Evolutionary conservation across 2,888 invertebrate species (phyloP), one percentile per base, ranked within the genome.

Genomic region (Petrophora chlorosata): DNA sequence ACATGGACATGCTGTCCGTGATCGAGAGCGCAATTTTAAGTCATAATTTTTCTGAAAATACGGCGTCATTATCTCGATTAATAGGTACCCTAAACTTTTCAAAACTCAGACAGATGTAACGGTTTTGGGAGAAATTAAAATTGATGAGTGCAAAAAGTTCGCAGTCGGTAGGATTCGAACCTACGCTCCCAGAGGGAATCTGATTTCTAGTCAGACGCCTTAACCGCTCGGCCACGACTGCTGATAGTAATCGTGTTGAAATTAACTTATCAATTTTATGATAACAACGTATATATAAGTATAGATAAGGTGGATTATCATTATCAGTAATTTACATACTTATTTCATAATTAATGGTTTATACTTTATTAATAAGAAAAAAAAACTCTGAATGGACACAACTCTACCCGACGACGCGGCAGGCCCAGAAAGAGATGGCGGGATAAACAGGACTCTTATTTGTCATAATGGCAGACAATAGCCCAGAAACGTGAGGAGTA

Each of bases 111-210:
- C 23, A 41, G 25, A 16, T 10, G 1, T 13, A 25, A 46, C 33
- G 16, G 16, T 32, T 43, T 25, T 17, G 1, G n/a, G 10, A 22
- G 32, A 38, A 39, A 42, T 40, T 32, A 17, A 35, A 40, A 39
- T 47, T 9, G 9, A 35, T 19, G 39, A 34, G 16, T 50, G 49
- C 65, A 70, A 67, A 67, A 61, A 34, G 1, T 68, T 68, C 94
- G 94, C 94, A 94, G 94, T 93, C 94, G 94, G 94, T 94, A 95
- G 94, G 94, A 95, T 94, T 94, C 94, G 95, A 95, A 95, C 94
- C 95, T 95, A 94, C 94, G 94, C 95, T 94, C 94, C 94, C 94
- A 95, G 94, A 95, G 94, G 94, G 94, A 94, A 95, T 94, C 94
- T 93, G 93, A 94, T 94, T 94, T 94, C 94, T 93, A 94, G 94